A percentile compares a stretch with the other conserved stretches of the same genome.
Evolutionary conservation across 2,113 vertebrate genomes (phyloP).

Genomic region (Gulo gulo): DNA sequence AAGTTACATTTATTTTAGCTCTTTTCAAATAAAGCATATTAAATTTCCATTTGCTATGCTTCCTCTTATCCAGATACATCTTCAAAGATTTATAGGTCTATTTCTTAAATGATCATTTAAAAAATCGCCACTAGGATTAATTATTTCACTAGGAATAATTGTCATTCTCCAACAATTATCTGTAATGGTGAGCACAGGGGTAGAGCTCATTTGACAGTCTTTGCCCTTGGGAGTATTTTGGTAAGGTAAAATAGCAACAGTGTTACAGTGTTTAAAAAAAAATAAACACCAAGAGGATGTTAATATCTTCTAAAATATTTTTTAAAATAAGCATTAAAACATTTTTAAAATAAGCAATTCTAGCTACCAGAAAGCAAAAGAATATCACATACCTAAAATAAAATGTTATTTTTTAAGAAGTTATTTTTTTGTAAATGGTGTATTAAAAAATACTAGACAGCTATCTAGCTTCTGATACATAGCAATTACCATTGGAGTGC

Average conservation of each 20-base stretch:
- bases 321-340: neutral
- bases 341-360: neutral
- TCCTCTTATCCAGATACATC: neutral
- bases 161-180: neutral
- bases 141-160: constrained; percentile 10
- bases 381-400: neutral
- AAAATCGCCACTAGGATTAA: constrained; percentile 21
- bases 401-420: neutral
- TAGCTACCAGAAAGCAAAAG: neutral
- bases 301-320: neutral
- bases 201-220: neutral
- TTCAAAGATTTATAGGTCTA: constrained; percentile 18
- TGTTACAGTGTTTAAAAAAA: neutral
- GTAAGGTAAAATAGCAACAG: neutral
- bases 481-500: rapidly evolving
- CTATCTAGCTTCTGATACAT: neutral
- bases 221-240: neutral
- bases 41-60: constrained; percentile 12
- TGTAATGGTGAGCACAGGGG: neutral
- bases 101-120: constrained; percentile 31
- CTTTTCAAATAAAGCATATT: constrained; percentile 19
- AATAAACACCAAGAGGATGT: neutral
- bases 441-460: neutral
- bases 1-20: constrained; percentile 20
- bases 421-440: neutral